These are phyloP conservation scores for Tretioscincus oriximinensis DNA, from an alignment of 2,113 vertebrate genomes.

Conservation along the genomic window DNA sequence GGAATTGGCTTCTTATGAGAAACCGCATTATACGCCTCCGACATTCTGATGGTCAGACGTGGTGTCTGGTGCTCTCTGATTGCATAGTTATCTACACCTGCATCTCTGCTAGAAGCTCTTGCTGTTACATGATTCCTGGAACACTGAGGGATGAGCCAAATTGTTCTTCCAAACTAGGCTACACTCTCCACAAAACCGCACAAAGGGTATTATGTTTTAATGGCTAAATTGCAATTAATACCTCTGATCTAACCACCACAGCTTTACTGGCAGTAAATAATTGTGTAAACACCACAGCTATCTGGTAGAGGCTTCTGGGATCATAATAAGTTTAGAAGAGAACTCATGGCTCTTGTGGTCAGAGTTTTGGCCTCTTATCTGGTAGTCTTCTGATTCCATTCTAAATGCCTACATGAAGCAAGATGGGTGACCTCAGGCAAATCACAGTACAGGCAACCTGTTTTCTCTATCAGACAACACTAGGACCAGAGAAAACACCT, in stretches of 20 bases:
- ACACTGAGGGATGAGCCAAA: conserved; percentile 23
- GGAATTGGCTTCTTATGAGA: neutral
- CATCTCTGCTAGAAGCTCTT: neutral
- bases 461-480: no score
- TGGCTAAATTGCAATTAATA: conserved; percentile 39
- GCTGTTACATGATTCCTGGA: neutral
- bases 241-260: conserved; percentile 3
- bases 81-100: conserved; percentile 3
- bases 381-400: no score
- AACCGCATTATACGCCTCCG: neutral
- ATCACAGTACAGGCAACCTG: no score
- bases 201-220: neutral
- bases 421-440: no score
- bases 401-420: no score
- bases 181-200: conserved; percentile 24
- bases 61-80: neutral
- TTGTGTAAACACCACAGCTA: conserved; percentile 25
- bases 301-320: conserved; percentile 12
- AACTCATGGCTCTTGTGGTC: neutral
- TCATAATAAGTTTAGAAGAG: conserved; percentile 26
- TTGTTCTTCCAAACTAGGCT: conserved; percentile 15
- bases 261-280: conserved; percentile 18
- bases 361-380: no score
- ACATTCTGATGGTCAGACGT: conserved; percentile 13
- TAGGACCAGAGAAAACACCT: no score